Evolutionary conservation across 2,888 invertebrate species (phyloP), one percentile per base, ranked within the genome.

Genomic region (Girardia tigrina): DNA sequence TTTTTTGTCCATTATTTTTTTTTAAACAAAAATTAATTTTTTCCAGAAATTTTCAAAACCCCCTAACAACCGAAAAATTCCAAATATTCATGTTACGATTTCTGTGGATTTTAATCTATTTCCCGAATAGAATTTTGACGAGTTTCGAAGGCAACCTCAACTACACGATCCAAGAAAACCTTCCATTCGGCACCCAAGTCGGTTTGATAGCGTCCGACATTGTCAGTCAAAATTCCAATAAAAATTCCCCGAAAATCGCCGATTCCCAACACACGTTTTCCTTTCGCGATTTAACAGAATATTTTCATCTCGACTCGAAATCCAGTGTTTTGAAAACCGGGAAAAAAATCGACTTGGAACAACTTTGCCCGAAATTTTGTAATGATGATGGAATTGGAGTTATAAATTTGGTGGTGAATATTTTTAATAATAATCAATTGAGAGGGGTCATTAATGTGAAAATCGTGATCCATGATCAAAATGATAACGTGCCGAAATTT

Each of bases 121-220:
- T n/a, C 6, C n/a, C 23, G n/a, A 6, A 6, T 8, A 4, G 6
- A 12, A 23, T 56, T 16, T 56, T 56, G n/a, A 20, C 56, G 4
- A 56, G 56, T 20, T 56, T 56, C n/a, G 56, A 56, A 56, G 56
- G 56, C 56, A 56, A 56, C 23, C 23, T 56, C n/a, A 56, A 56
- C 23, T 56, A 56, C n/a, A 56, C 56, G 23, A 56, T 56, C 23
- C 56, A 56, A 56, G 56, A 56, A 56, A 56, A 56, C 23, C 56
- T 20, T 56, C 56, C 56, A 16, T 56, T 23, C 4, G 56, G 56
- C 4, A 56, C 23, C 23, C 56, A 56, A 56, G 56, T 56, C 4
- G 56, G 56, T 23, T 56, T 56, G n/a, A 56, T 56, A 6, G n/a
- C 56, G 56, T 56, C 56, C 4, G 56, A 56, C n/a, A 56, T 56